Percentiles rank a stretch among this genome's conserved stretches.
phyloP scores from a whole-genome alignment of 2,113 vertebrate genomes.

The Chaenogobius annularis region DNA sequence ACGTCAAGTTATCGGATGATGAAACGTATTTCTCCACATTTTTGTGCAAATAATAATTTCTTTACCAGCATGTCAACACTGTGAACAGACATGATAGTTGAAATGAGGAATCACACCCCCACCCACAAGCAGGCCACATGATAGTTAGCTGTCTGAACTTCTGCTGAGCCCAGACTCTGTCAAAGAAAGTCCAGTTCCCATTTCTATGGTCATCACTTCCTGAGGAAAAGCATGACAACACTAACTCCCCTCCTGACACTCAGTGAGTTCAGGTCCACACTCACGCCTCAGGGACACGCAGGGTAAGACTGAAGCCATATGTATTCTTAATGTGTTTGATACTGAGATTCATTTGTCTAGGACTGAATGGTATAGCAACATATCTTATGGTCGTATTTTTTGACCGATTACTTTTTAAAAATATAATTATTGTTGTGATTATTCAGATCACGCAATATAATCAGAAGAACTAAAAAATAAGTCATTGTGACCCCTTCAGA shows the following conservation, averaged over 20 bases:
- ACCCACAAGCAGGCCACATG: slow-evolving; percentile 71
- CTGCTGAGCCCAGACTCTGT: slow-evolving; percentile 71
- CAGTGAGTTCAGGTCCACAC: background rate
- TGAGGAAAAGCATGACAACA: slow-evolving; percentile 71
- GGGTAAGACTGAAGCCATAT: background rate
- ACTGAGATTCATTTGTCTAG: too few relatives aligned
- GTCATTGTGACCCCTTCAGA: too few relatives aligned
- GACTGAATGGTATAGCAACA: too few relatives aligned
- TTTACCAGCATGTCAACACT: background rate
- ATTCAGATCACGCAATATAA: too few relatives aligned
- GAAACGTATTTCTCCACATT: too few relatives aligned
- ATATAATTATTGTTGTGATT: too few relatives aligned
- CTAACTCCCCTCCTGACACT: slow-evolving; percentile 3
- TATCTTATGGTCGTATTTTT: too few relatives aligned
- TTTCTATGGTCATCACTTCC: slow-evolving; percentile 72
- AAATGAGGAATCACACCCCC: slow-evolving; percentile 3
- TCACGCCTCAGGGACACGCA: background rate
- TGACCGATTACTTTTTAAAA: too few relatives aligned
- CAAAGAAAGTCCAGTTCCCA: slow-evolving; percentile 73
- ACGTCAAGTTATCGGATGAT: too few relatives aligned
- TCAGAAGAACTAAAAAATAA: too few relatives aligned
- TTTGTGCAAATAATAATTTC: too few relatives aligned
- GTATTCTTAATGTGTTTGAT: too few relatives aligned
- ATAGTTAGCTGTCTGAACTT: slow-evolving; percentile 76
- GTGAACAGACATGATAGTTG: background rate